Base-by-base conservation (phyloP, 2,888 invertebrate genomes). In the Spatulosminthurus flaviceps region DNA sequence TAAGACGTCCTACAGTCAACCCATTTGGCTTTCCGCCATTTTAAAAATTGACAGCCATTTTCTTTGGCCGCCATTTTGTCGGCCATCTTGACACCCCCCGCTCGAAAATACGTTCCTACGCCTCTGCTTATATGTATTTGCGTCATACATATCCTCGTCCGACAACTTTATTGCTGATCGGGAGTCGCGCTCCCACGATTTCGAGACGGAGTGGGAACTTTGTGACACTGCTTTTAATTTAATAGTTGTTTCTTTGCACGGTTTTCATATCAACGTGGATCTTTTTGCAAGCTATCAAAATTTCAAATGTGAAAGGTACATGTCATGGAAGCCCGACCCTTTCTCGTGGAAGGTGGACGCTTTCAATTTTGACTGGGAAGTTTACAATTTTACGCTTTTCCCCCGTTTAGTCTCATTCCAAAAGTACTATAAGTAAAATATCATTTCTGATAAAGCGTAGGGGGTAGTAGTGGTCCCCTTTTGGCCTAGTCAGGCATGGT, bases 301-400 rank as follows among this genome's bases (percentile, higher is more conserved):
- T 60, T 22, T 1, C 4, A 71, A 81, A 72, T 72, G 77, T 41
- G 16, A 26, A 26, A 41, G 43, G 24, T 81, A 80, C 67, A 71
- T 75, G 9, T 73, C 79, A 0, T 80, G 67, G 66, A 42, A 66
- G 9, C 80, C 73, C 13, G 77, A 77, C 66, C 73, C 77, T 0
- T 61, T 26, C 34, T 51, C 73, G n/a, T n/a, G 24, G 16, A n/a
- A n/a, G 0, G 71, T 81, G 4, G 79, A 81, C 34, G 78, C 79
- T 5, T 81, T 81, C 66, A 81, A 76, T 22, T n/a, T 76, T 1
- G 2, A 19, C 1, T 81, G 81, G 81, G 7, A 7, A 0, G 26
- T 26, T 22, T 71, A 61, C n/a, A 26, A 9, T 28, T 80, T 22
- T 81, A 81, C 72, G 64, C 72, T 4, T 81, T 80, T 64, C 81